phyloP scores from a whole-genome alignment of 2,888 invertebrate species.

The Griposia aprilina region DNA sequence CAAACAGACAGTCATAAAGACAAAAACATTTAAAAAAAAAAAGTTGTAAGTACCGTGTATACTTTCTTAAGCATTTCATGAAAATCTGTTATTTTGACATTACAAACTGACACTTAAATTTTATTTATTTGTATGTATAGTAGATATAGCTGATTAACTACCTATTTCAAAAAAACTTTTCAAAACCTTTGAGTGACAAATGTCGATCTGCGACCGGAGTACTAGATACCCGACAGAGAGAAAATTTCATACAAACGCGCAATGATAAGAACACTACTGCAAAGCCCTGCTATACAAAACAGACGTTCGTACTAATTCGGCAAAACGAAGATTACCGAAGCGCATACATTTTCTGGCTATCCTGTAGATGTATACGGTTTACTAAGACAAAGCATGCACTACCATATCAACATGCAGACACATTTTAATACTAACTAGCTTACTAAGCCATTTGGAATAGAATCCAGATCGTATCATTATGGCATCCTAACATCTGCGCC shows the following conservation, averaged over 20 bases:
- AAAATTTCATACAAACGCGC: not conserved
- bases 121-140: too few relatives aligned
- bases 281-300: not conserved
- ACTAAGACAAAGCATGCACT: constrained; percentile 7
- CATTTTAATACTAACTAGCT: constrained; percentile 52
- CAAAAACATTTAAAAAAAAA: too few relatives aligned
- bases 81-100: too few relatives aligned
- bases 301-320: not conserved
- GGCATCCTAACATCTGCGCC: constrained; percentile 68
- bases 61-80: too few relatives aligned
- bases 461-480: constrained; percentile 64
- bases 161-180: not conserved
- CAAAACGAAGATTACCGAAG: not conserved
- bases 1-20: too few relatives aligned
- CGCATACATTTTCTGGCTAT: not conserved
- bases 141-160: too few relatives aligned
- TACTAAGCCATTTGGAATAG: constrained; percentile 57
- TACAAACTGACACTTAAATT: too few relatives aligned
- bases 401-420: constrained; percentile 47
- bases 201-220: not conserved
- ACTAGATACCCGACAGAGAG: not conserved
- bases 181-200: not conserved
- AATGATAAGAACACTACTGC: not conserved
- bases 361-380: not conserved
- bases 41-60: too few relatives aligned